Conservation (phyloP, 2,888 invertebrate genomes). For the Epicampocera succincta region DNA sequence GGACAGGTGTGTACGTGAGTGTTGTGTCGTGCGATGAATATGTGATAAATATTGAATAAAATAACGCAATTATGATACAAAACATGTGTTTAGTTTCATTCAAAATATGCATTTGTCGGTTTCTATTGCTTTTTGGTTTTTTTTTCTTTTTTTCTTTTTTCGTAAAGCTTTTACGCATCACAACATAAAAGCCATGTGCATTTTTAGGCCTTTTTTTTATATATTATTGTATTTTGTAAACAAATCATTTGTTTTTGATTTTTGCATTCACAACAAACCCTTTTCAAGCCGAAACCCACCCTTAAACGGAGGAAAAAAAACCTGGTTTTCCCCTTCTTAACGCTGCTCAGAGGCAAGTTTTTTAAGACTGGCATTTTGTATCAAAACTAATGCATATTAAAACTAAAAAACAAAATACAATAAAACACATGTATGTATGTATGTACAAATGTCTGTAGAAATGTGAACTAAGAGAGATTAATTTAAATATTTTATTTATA, state of each 20-base stretch:
- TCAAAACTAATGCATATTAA: conserved; percentile 33
- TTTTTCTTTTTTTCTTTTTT: conserved; percentile 23
- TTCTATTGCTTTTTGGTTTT: conserved; percentile 16
- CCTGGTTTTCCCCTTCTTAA: background rate
- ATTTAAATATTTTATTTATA: no score
- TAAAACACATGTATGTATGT: background rate
- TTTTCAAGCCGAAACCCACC: conserved; percentile 22
- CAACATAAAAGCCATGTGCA: conserved; percentile 57
- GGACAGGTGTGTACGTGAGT: background rate
- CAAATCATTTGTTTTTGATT: conserved; percentile 18
- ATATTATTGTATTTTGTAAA: conserved; percentile 49
- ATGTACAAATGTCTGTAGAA: background rate
- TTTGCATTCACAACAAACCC: conserved; percentile 9
- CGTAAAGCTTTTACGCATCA: conserved; percentile 64
- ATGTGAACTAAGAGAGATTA: no score
- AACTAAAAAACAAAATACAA: conserved; percentile 16
- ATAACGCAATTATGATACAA: conserved; percentile 28
- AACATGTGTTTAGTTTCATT: conserved; percentile 63
- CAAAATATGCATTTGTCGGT: conserved; percentile 34
- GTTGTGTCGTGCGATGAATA: no score
- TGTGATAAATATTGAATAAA: conserved; percentile 3
- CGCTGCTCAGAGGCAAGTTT: conserved; percentile 37
- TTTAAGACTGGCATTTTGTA: background rate
- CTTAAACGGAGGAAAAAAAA: conserved; percentile 5
- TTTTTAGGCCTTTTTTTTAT: conserved; percentile 28